Conservation (phyloP, 1,140 invertebrate species). For the Batillaria attramentaria region DNA sequence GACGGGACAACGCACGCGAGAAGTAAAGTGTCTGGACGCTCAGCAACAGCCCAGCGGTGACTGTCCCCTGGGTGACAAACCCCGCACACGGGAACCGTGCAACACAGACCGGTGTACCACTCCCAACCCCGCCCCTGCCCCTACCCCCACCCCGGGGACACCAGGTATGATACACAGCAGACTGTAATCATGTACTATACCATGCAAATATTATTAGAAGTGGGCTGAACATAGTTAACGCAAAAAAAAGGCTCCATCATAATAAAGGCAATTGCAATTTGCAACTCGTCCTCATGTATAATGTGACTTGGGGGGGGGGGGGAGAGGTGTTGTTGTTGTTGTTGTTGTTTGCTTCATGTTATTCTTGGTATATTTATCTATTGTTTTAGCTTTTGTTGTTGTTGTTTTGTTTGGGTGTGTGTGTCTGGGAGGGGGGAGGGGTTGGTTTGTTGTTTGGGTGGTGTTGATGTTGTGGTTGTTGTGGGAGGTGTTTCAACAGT, state of each 20-base stretch:
- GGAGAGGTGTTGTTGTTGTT: not conserved
- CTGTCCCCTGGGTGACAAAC: constrained; percentile 41
- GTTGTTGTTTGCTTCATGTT: too few species aligned
- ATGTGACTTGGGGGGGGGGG: not conserved
- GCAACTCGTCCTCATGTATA: not conserved
- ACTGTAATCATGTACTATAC: too few species aligned
- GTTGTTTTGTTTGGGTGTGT: too few species aligned
- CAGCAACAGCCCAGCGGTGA: constrained; percentile 38
- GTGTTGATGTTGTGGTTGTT: too few species aligned
- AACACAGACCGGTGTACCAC: constrained; percentile 47
- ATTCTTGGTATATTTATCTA: too few species aligned
- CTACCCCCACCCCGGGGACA: not conserved
- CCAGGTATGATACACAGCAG: not conserved
- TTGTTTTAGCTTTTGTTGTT: too few species aligned
- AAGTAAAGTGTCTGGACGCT: constrained; percentile 76
- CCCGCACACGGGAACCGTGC: constrained; percentile 47
- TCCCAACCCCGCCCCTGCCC: not conserved
- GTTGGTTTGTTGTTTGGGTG: too few species aligned
- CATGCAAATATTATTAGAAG: too few species aligned
- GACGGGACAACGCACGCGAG: constrained; percentile 75
- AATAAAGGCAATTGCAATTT: not conserved
- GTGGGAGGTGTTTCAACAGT: too few species aligned
- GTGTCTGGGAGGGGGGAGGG: too few species aligned
- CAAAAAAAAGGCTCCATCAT: too few species aligned
- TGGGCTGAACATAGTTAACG: too few species aligned